Conservation (phyloP, 1,140 invertebrate species). For the Brachystomella parvula region DNA sequence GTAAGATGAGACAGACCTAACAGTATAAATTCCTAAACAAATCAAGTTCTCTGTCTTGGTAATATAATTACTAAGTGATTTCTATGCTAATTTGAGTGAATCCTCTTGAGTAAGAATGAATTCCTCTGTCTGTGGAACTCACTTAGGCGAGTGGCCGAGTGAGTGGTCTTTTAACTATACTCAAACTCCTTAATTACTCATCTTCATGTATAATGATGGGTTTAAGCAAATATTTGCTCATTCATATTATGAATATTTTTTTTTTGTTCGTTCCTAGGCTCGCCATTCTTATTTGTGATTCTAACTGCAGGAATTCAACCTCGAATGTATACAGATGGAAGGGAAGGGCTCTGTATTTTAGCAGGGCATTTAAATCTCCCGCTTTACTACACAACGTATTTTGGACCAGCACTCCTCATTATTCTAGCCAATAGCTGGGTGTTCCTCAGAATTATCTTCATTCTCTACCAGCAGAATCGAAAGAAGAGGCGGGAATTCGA, state of each 20-base stretch:
- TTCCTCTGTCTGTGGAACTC: not conserved
- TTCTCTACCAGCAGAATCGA: conserved; percentile 23
- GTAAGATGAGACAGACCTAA: conserved; percentile 41
- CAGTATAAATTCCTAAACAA: no score
- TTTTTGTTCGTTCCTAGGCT: conserved; percentile 44
- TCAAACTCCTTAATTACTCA: no score
- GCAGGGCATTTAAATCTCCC: conserved; percentile 31
- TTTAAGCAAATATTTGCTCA: no score
- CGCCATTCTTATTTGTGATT: conserved; percentile 39
- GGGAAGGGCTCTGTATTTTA: conserved; percentile 39
- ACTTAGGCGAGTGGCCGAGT: no score
- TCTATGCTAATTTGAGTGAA: not conserved
- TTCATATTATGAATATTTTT: no score
- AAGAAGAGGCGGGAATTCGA: not conserved
- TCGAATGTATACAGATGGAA: conserved; percentile 36
- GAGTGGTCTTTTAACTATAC: no score
- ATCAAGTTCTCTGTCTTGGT: no score
- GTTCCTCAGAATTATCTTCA: conserved; percentile 28
- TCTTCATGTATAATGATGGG: no score
- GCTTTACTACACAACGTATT: conserved; percentile 39
- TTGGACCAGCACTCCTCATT: conserved; percentile 47
- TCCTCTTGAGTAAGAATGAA: not conserved
- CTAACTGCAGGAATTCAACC: conserved; percentile 31
- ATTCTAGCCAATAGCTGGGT: conserved; percentile 37
- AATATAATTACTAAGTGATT: not conserved